Percentiles rank a stretch among this genome's conserved stretches.
Evolutionary conservation across 2,113 vertebrate species (phyloP).

Genomic region (Lycocorax pyrrhopterus): DNA sequence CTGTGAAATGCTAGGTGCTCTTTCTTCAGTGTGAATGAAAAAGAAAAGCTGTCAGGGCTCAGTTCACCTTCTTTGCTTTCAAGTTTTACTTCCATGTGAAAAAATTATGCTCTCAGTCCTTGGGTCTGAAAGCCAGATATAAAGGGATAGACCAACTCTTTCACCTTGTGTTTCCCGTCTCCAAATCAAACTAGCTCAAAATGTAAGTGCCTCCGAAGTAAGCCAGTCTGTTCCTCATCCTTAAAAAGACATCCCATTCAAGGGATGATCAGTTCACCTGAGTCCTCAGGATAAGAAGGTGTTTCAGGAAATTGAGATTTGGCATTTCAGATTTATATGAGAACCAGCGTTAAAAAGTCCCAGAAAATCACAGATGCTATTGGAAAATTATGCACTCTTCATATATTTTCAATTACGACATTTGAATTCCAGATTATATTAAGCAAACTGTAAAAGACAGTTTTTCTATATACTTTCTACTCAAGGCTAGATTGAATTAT

Average conservation of each 20-base stretch:
- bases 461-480: background rate
- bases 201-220: background rate
- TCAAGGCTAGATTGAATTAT: background rate
- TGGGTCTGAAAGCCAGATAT: background rate
- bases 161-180: background rate
- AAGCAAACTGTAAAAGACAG: background rate
- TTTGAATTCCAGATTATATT: background rate
- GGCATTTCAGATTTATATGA: background rate
- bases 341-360: background rate
- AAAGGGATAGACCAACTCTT: background rate
- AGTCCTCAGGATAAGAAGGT: background rate
- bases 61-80: slow-evolving; percentile 1
- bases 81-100: background rate
- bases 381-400: background rate
- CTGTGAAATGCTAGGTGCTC: background rate
- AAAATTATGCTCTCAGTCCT: background rate
- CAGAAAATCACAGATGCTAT: background rate
- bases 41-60: background rate
- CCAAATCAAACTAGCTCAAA: slow-evolving; percentile 2
- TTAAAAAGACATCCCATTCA: background rate
- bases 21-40: background rate
- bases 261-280: background rate
- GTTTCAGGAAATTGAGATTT: background rate
- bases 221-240: background rate
- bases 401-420: background rate